Base-by-base conservation (phyloP, 2,888 invertebrate genomes). In the Unio delphinus region DNA sequence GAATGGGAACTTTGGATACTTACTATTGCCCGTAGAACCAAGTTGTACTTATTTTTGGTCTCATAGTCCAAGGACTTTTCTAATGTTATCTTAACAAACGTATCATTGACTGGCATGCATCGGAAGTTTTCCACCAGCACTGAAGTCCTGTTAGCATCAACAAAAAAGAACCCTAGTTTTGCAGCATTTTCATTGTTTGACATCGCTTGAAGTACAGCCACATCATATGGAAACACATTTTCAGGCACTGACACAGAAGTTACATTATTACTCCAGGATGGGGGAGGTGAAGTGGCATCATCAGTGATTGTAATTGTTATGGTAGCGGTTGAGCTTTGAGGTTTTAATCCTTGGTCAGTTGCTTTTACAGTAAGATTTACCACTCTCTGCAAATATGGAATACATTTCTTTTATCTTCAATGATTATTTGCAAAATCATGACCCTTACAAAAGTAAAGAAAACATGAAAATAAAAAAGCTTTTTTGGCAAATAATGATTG, bases 341-440 rank as follows among this genome's bases (percentile, higher is more conserved):
- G 94, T 92, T 96, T 96, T 92, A 94, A 95, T 91, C 97, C 97
- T 93, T 95, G 95, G 93, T 98, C 98, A 94, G 95, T 94, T 92
- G 97, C 97, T 93, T 95, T 95, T 92, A 97, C 97, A 93, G 95
- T 96, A 94, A 98, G 66, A 56, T 18, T 63, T 28, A 20, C 54
- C 2, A 54, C 59, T 57, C 61, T 54, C 57, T 67, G 65, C n/a
- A 65, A 67, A 64, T 57, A 75, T 69, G 54, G 23, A 34, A 34
- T 54, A 63, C 54, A 63, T 7, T 54, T 1, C n/a, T 23, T 34
- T 54, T 17, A 63, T 61, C 8, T 4, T 28, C 61, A 61, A 61
- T 20, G 15, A 30, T 0, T 28, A 30, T 61, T 30, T 23, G 5
- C 30, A 61, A 15, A 61, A 61, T 30, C 30, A 26, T 28, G 30